A percentile compares a stretch with the other conserved stretches of the same genome.
These are phyloP conservation scores for Griposia aprilina DNA, from an alignment of 2,888 invertebrate genomes.

Conservation along the genomic window DNA sequence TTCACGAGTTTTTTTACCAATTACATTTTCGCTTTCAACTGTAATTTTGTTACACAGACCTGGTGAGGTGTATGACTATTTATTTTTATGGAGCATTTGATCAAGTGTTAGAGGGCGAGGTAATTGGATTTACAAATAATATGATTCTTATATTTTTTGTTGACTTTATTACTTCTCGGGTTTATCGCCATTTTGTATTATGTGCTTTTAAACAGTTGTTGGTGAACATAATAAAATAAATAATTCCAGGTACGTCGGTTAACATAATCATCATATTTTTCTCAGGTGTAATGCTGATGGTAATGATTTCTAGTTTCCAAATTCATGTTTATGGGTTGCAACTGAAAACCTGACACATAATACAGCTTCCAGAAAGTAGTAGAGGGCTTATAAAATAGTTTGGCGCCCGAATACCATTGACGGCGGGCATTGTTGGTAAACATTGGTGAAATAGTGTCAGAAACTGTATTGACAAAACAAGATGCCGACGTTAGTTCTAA, in stretches of 20 bases:
- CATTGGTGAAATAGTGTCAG: too few species aligned
- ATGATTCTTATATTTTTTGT: neutral
- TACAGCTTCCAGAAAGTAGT: too few species aligned
- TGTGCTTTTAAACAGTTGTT: neutral
- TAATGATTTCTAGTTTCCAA: neutral
- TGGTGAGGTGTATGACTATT: neutral
- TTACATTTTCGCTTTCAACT: constrained; percentile 28
- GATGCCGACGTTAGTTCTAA: too few species aligned
- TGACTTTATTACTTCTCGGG: neutral
- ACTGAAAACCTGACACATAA: too few species aligned
- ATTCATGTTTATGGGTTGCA: neutral
- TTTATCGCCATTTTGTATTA: neutral
- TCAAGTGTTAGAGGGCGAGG: neutral
- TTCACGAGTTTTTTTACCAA: constrained; percentile 23
- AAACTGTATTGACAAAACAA: too few species aligned
- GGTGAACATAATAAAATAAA: neutral
- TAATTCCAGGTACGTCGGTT: too few species aligned
- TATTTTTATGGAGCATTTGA: neutral
- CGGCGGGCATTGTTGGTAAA: too few species aligned
- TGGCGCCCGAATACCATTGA: too few species aligned
- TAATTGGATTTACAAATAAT: constrained; percentile 3
- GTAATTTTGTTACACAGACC: constrained; percentile 27
- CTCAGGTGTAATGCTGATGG: neutral
- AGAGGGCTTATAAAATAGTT: too few species aligned
- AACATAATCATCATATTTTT: too few species aligned